phyloP scores from a whole-genome alignment of 2,113 vertebrate genomes.

The Hyperopisus bebe region DNA sequence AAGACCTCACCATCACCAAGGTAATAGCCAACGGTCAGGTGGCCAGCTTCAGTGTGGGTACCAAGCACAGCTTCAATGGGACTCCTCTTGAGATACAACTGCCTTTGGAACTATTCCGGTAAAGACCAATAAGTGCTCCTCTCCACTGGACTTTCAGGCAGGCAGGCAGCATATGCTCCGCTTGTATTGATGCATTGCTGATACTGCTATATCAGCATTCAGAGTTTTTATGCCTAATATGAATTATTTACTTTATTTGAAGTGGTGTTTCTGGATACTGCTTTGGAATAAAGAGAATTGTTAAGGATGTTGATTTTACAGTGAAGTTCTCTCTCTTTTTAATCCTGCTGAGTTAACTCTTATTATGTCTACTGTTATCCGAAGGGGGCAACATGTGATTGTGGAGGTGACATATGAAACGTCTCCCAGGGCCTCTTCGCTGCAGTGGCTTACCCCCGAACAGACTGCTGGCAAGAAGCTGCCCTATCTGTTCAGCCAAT shows the following conservation, averaged over 20 bases:
- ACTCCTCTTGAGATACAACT: slow-evolving; percentile 74
- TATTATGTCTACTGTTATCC: background rate
- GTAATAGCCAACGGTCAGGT: slow-evolving; percentile 74
- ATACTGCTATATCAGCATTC: background rate
- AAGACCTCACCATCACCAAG: slow-evolving; percentile 70
- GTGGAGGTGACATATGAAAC: slow-evolving; percentile 87
- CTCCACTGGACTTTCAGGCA: background rate
- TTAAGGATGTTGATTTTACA: background rate
- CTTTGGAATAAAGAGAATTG: background rate
- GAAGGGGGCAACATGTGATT: slow-evolving; percentile 83
- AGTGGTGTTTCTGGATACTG: background rate
- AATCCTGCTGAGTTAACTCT: background rate
- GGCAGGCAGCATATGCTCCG: background rate
- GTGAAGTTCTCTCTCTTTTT: background rate
- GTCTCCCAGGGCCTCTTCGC: slow-evolving; percentile 75
- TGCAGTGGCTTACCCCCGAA: slow-evolving; percentile 87
- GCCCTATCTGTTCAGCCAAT: slow-evolving; percentile 95
- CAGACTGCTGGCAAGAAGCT: slow-evolving; percentile 89
- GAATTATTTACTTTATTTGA: background rate
- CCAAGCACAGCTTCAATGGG: slow-evolving; percentile 82
- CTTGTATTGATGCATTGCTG: background rate
- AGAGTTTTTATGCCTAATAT: background rate
- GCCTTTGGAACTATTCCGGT: slow-evolving; percentile 83
- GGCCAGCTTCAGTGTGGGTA: slow-evolving; percentile 69
- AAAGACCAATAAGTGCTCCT: slow-evolving; percentile 22